phyloP scores from a whole-genome alignment of 2,113 vertebrate species.

The Lethenteron camtschaticum region DNA sequence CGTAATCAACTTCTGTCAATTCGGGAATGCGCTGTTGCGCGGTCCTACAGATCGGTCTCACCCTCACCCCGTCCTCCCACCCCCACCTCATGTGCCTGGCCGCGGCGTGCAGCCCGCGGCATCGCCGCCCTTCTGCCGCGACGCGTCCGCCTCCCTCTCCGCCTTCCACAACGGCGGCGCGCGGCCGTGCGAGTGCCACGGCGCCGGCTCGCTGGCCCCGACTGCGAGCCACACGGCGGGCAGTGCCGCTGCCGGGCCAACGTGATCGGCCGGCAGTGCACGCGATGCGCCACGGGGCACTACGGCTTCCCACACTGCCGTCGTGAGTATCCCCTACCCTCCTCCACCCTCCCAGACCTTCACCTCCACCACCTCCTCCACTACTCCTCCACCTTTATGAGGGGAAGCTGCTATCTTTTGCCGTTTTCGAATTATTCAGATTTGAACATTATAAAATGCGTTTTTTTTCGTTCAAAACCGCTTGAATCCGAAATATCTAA shows the following conservation, averaged over 20 bases:
- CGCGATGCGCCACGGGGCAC: slow-evolving; percentile 66
- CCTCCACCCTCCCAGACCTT: rapidly evolving
- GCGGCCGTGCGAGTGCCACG: slow-evolving; percentile 50
- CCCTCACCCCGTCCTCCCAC: too few relatives aligned
- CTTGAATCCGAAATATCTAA: too few relatives aligned
- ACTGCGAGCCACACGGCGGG: slow-evolving; percentile 53
- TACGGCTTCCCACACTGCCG: slow-evolving; percentile 86
- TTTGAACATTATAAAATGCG: too few relatives aligned
- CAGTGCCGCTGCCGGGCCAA: slow-evolving; percentile 57
- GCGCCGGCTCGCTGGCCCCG: slow-evolving; percentile 38
- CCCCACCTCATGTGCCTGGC: too few relatives aligned
- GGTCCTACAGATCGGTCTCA: too few relatives aligned
- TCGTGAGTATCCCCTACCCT: slow-evolving; percentile 31
- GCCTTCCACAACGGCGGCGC: slow-evolving; percentile 84
- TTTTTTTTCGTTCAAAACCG: too few relatives aligned
- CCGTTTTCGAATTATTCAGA: too few relatives aligned
- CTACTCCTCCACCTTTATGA: not conserved
- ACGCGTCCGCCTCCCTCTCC: slow-evolving; percentile 48
- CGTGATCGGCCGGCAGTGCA: slow-evolving; percentile 73
- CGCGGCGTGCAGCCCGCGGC: slow-evolving; percentile 25
- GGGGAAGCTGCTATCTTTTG: too few relatives aligned
- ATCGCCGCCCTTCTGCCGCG: slow-evolving; percentile 39
- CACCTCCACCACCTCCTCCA: not conserved
- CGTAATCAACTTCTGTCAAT: too few relatives aligned
- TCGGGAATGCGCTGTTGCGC: too few relatives aligned